Evolutionary conservation across 2,113 vertebrate species (phyloP).

Genomic region (Diadophis punctatus): DNA sequence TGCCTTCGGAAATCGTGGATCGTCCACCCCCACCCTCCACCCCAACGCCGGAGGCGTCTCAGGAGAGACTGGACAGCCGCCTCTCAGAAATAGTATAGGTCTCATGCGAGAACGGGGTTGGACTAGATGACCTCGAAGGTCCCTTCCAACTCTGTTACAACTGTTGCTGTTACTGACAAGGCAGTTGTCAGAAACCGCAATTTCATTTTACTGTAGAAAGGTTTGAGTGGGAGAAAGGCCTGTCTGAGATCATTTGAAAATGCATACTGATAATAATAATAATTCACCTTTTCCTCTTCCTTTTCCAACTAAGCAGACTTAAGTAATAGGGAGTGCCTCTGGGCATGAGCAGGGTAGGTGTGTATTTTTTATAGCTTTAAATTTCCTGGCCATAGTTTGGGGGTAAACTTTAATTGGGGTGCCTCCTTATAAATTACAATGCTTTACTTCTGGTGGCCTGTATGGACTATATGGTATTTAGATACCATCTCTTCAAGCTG

Average conservation of each 20-base stretch:
- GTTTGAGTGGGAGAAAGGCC: background rate
- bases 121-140: background rate
- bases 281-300: background rate
- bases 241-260: background rate
- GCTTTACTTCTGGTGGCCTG: background rate
- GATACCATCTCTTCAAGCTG: background rate
- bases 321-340: background rate
- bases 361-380: background rate
- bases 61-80: background rate
- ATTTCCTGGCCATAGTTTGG: background rate
- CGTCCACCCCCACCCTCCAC: no score
- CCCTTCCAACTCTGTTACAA: background rate
- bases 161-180: background rate
- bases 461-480: background rate
- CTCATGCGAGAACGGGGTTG: background rate
- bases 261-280: background rate
- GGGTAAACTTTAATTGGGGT: background rate
- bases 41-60: background rate
- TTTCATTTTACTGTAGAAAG: background rate
- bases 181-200: background rate
- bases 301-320: background rate
- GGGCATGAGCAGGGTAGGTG: background rate
- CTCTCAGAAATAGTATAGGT: background rate
- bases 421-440: background rate
- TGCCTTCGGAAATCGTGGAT: background rate